Evolutionary conservation across 2,113 vertebrate genomes (phyloP).

Genomic region (Erythrocercus mccallii): DNA sequence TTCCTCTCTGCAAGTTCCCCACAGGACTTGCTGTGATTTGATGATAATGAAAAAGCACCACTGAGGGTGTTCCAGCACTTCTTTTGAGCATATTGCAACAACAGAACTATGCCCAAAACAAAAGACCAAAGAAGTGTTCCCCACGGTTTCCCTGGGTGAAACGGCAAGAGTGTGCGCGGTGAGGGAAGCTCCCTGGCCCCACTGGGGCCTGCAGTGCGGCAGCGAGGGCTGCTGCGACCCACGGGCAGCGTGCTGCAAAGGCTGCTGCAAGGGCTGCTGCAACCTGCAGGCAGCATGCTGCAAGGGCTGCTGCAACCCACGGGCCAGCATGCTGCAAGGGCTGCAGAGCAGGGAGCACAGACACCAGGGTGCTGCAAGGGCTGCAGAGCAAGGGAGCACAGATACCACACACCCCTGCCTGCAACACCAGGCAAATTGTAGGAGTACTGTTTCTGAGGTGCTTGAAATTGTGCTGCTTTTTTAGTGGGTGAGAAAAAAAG

Average conservation of each 20-base stretch:
- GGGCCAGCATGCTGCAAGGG: too few species aligned
- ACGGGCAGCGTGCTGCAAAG: too few species aligned
- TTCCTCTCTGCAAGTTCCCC: not conserved
- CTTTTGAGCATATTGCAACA: not conserved
- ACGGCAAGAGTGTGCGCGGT: accelerated
- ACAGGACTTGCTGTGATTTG: not conserved
- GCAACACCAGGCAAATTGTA: not conserved
- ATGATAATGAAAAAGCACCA: not conserved
- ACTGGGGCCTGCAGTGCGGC: accelerated
- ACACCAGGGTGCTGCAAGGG: not conserved
- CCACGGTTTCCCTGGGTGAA: not conserved
- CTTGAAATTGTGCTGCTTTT: not conserved
- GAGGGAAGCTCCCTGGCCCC: not conserved
- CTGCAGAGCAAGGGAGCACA: not conserved
- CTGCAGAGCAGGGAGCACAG: too few species aligned
- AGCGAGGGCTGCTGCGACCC: too few species aligned
- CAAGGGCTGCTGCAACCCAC: too few species aligned
- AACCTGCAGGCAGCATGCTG: too few species aligned
- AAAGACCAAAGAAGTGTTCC: not conserved
- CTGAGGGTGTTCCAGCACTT: not conserved
- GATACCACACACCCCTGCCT: not conserved
- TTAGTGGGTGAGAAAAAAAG: not conserved
- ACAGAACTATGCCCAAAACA: not conserved
- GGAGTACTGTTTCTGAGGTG: not conserved
- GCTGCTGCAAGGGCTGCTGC: too few species aligned